These are phyloP conservation scores for Erythrocercus mccallii DNA, from an alignment of 2,113 vertebrate species.

Conservation along the genomic window DNA sequence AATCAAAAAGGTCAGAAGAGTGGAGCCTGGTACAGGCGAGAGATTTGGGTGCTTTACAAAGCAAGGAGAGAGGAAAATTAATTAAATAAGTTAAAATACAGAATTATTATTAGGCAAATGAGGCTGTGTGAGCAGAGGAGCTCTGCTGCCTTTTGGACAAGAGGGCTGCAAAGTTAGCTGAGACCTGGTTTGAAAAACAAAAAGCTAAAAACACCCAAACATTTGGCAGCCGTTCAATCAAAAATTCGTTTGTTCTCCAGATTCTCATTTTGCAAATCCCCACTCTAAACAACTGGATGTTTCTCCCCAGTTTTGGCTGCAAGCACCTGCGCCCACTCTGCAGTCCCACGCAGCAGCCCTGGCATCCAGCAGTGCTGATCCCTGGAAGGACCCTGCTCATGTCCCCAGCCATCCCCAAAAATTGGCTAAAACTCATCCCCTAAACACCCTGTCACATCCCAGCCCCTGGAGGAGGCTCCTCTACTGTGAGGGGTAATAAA, in stretches of 20 bases:
- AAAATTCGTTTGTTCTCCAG: background rate
- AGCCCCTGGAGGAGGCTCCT: background rate
- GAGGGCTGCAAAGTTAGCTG: background rate
- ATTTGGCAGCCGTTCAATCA: background rate
- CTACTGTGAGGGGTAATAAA: background rate
- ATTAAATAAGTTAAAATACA: background rate
- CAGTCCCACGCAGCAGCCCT: background rate
- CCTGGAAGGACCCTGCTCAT: background rate
- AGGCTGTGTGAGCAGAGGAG: background rate
- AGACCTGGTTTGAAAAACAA: background rate
- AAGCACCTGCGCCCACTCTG: rapidly evolving
- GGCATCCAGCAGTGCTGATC: rapidly evolving
- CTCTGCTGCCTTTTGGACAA: background rate
- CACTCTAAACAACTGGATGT: background rate
- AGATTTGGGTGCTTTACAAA: background rate
- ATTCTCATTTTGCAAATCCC: background rate
- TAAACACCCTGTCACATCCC: background rate
- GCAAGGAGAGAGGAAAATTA: background rate
- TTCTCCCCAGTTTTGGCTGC: background rate
- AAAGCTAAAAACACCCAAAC: background rate
- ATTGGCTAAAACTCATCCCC: background rate
- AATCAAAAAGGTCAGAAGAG: background rate
- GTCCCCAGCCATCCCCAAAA: background rate
- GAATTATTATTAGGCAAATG: background rate
- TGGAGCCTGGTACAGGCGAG: rapidly evolving